Conservation (phyloP, 2,888 invertebrate genomes). For the Chymomyza caudatula region DNA sequence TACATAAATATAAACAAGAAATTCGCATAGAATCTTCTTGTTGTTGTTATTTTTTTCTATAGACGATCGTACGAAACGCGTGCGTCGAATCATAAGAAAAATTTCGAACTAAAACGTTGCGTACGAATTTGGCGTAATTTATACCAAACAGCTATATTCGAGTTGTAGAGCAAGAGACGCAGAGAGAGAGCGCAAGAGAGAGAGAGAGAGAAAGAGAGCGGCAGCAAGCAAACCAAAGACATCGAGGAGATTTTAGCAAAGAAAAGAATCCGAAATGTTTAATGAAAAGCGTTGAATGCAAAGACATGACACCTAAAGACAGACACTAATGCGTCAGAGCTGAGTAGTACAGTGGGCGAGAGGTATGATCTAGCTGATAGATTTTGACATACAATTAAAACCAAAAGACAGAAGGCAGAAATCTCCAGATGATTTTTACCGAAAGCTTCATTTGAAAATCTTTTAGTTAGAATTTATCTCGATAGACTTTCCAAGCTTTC, state of each 20-base stretch:
- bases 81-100: conserved; percentile 36
- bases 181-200: conserved; percentile 3
- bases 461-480: too few relatives aligned
- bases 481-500: too few relatives aligned
- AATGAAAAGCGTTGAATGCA: conserved; percentile 5
- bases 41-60: neutral
- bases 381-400: too few relatives aligned
- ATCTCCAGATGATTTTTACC: too few relatives aligned
- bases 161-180: conserved; percentile 10
- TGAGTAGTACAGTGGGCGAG: too few relatives aligned
- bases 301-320: neutral
- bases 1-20: neutral
- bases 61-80: conserved; percentile 49
- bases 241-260: neutral
- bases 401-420: too few relatives aligned
- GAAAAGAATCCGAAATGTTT: conserved; percentile 29
- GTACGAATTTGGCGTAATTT: conserved; percentile 68
- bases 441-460: too few relatives aligned
- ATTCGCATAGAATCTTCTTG: neutral
- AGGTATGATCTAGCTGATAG: too few relatives aligned
- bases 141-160: conserved; percentile 57
- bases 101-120: conserved; percentile 71
- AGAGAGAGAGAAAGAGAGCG: neutral
- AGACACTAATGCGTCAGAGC: neutral
- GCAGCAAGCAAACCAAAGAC: neutral